Percentiles rank a stretch among this genome's conserved stretches.
Evolutionary conservation across 2,113 vertebrate genomes (phyloP).

Genomic region (Fulmarus glacialis): DNA sequence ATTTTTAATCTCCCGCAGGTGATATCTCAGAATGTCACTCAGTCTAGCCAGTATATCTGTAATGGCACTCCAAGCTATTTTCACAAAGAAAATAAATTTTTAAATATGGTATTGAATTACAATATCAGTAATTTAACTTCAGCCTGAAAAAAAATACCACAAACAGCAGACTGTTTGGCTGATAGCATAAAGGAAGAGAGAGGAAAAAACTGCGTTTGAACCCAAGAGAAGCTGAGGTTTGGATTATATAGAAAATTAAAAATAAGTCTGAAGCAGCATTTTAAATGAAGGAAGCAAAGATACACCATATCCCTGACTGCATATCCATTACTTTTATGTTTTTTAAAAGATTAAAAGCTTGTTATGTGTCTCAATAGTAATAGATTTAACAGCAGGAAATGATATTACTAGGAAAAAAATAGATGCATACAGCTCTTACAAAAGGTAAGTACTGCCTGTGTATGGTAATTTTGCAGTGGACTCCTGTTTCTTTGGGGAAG

Average conservation of each 20-base stretch:
- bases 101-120: background rate
- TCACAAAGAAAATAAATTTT: slow-evolving; percentile 26
- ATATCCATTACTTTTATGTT: background rate
- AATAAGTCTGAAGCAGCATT: background rate
- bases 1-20: background rate
- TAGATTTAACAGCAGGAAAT: background rate
- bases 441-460: background rate
- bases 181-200: background rate
- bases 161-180: background rate
- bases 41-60: background rate
- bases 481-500: background rate
- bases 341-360: background rate
- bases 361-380: background rate
- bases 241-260: background rate
- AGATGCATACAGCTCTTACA: background rate
- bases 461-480: background rate
- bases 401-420: background rate
- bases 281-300: background rate
- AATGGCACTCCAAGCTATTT: background rate
- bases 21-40: background rate
- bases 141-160: background rate
- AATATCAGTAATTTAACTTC: background rate
- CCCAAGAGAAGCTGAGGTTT: background rate
- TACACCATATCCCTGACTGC: background rate
- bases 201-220: background rate